These are phyloP conservation scores for Myathropa florea DNA, from an alignment of 2,888 invertebrate species.

Conservation along the genomic window DNA sequence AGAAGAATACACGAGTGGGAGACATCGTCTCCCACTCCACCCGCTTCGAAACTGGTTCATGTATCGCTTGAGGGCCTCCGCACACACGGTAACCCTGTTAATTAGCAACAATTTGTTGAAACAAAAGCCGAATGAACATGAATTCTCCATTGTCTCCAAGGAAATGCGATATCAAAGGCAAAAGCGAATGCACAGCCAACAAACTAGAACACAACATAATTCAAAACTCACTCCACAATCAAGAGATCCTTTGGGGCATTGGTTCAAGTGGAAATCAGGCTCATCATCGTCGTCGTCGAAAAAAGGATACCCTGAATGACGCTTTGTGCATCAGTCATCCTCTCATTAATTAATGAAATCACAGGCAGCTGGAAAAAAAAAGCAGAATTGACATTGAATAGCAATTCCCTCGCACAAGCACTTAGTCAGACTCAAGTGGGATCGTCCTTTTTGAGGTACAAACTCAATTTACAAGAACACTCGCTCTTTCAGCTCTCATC, in stretches of 20 bases:
- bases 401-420: not conserved
- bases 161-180: not conserved
- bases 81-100: not conserved
- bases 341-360: not conserved
- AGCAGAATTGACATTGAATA: not conserved
- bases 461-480: too few relatives aligned
- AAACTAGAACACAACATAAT: not conserved
- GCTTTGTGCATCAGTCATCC: not conserved
- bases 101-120: not conserved
- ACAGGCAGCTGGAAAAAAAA: not conserved
- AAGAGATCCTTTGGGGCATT: not conserved
- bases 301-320: not conserved
- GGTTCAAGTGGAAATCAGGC: not conserved
- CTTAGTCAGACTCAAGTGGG: not conserved
- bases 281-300: not conserved
- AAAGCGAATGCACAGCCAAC: not conserved
- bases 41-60: not conserved
- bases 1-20: too few relatives aligned
- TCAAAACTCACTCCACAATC: not conserved
- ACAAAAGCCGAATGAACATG: not conserved
- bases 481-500: too few relatives aligned
- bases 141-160: not conserved
- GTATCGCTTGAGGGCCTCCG: not conserved
- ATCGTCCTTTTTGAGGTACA: too few relatives aligned
- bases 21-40: too few relatives aligned